Evolutionary conservation across 2,797 vertebrate genomes (phyloP), one percentile per base, ranked within the genome.

Genomic region (Heterohyrax brucei): DNA sequence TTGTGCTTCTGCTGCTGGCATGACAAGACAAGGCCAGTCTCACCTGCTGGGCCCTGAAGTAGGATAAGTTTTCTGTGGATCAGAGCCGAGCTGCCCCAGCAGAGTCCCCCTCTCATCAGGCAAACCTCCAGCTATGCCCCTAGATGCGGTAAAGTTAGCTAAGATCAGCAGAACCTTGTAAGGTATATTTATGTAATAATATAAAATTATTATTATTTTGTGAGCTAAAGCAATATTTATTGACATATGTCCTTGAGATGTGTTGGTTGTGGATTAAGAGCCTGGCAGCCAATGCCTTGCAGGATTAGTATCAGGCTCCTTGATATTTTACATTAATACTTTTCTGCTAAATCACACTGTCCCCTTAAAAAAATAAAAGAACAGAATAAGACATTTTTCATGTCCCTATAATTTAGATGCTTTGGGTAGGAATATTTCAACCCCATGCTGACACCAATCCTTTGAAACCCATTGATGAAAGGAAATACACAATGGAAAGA

Each of bases 381-480:
- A 22, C 61, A 68, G 72, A 92, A 87, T 50, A 89, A 93, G 50
- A 78, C 89, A 84, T 91, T 89, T 56, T 95, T 94, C 75, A 72
- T 72, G 28, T 87, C 73, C 48, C 30, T 28, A 19, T 87, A 72
- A 68, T 44, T 93, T 89, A 85, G 73, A 68, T 87, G 44, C 48
- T 95, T 76, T 94, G 75, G 91, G 56, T 62, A 77, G 72, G 70
- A 62, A 16, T 28, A 46, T 93, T 92, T 83, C 78, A 61, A 72
- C 24, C 88, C 33, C 80, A 72, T 5, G n/a, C n/a, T 79, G 87
- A 91, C 76, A n/a, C 48, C 26, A n/a, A 46, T 44, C 39, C 91
- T 94, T 95, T 91, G 94, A 96, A 92, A 94, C 10, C 76, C 81
- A 61, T 24, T 92, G 95, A 97, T 96, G 83, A 96, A 96, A 96